Evolutionary conservation across 2,113 vertebrate genomes (phyloP), one percentile per base, ranked within the genome.

Genomic region (Numida meleagris): DNA sequence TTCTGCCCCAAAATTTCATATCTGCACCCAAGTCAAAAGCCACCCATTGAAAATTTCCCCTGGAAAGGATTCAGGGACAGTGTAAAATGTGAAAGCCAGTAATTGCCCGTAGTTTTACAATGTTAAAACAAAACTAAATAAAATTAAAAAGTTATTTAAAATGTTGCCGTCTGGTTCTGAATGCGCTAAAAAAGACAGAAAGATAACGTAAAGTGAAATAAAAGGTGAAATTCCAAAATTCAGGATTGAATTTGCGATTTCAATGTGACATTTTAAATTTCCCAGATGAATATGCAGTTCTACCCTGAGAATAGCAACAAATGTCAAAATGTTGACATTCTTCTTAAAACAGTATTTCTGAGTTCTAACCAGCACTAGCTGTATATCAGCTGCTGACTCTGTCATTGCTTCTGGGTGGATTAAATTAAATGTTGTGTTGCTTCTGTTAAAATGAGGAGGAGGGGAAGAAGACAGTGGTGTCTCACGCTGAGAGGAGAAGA

Each of bases 281-380:
- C 94, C 62, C 83, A 88, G 89, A 94, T 91, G 79, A 93, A 93
- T 95, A 95, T 59, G 59, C 48, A 83, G 12, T 79, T 94, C 75
- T 89, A 92, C 71, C 58, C 83, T 80, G 48, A 95, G 92, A 96
- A 88, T 86, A 96, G 83, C 65, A 89, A 90, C 86, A 89, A 94
- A 94, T 93, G 92, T 95, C 94, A 96, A 87, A 95, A 95, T 92
- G 90, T 94, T 96, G 94, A 94, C 74, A 65, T 76, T 92, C 84
- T 92, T 92, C 92, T 90, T 66, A 82, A 92, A 93, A 82, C 66
- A 87, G 91, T 79, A 90, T 75, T 95, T 94, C 90, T 2, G 21
- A 92, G 53, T 94, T 96, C 86, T 93, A 90, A 92, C 73, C 83
- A 82, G 85, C 76, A 48, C 89, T 95, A 90, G 82, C 72, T 86